Percentiles rank a stretch among this genome's conserved stretches.
These are phyloP conservation scores for Ceratina australensis DNA, from an alignment of 1,140 invertebrate genomes.

Conservation along the genomic window DNA sequence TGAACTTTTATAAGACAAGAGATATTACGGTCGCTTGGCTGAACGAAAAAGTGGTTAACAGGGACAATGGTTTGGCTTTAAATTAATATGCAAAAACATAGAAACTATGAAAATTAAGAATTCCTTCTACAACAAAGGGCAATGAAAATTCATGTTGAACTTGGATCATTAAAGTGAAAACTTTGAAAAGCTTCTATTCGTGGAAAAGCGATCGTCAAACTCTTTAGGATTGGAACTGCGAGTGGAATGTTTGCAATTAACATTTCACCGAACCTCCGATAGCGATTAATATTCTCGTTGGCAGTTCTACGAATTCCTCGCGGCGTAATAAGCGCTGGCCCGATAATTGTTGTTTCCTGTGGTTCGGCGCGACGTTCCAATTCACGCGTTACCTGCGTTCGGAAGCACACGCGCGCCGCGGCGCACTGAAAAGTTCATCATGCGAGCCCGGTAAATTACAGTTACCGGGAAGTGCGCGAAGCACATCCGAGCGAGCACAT, in stretches of 20 bases:
- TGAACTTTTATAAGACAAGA: background rate
- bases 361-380: background rate
- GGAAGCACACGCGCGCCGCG: background rate
- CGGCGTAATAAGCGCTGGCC: background rate
- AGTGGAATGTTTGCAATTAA: slow-evolving; percentile 14
- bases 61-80: no score
- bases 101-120: no score
- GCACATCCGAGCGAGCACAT: background rate
- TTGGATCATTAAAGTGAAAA: background rate
- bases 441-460: slow-evolving; percentile 29
- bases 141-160: background rate
- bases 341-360: background rate
- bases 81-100: no score
- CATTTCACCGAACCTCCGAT: background rate
- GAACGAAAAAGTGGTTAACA: no score
- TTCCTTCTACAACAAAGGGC: background rate
- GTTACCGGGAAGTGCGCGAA: slow-evolving; percentile 46
- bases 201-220: background rate
- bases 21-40: background rate
- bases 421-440: slow-evolving; percentile 15
- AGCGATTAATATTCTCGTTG: slow-evolving; percentile 21
- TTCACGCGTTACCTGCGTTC: background rate
- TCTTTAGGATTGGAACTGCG: background rate
- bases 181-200: background rate
- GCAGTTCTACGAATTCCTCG: background rate